A percentile compares a stretch with the other conserved stretches of the same genome.
These are phyloP conservation scores for Calliopum simillimum DNA, from an alignment of 2,888 invertebrate species.

Conservation along the genomic window DNA sequence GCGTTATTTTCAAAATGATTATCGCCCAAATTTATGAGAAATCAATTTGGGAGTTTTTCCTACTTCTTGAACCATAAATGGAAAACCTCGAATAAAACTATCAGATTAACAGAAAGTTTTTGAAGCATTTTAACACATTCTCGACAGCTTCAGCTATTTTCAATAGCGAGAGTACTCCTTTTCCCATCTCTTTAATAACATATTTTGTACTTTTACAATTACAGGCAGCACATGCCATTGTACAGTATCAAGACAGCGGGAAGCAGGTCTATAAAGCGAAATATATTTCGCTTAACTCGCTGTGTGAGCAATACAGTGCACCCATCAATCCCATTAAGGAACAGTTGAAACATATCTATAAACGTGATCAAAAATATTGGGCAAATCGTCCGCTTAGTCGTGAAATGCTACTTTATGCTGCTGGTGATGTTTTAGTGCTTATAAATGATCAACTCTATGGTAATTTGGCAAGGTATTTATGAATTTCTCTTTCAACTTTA, in stretches of 20 bases:
- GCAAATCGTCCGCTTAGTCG: conserved; percentile 87
- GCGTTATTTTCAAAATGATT: too few species aligned
- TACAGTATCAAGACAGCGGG: conserved; percentile 89
- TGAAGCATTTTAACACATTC: too few species aligned
- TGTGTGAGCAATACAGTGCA: conserved; percentile 90
- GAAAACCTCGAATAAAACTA: too few species aligned
- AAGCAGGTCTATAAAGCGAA: conserved; percentile 95
- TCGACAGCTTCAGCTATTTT: too few species aligned
- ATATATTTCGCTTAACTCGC: conserved; percentile 89
- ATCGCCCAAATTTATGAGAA: too few species aligned
- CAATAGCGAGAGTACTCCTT: background rate
- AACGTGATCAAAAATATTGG: conserved; percentile 90
- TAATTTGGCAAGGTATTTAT: conserved; percentile 73
- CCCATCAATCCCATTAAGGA: conserved; percentile 92
- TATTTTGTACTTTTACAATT: conserved; percentile 40
- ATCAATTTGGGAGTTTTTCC: too few species aligned
- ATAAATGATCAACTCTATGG: conserved; percentile 88
- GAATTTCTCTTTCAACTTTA: background rate
- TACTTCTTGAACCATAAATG: too few species aligned
- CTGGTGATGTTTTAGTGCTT: conserved; percentile 87
- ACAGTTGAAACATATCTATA: conserved; percentile 86
- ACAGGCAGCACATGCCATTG: conserved; percentile 87
- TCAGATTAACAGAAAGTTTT: too few species aligned
- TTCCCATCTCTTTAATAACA: background rate
- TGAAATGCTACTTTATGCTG: conserved; percentile 92